Percentiles rank a stretch among this genome's conserved stretches.
These are phyloP conservation scores for Tryphoninae sp. DNA, from an alignment of 2,888 invertebrate genomes.

Conservation along the genomic window DNA sequence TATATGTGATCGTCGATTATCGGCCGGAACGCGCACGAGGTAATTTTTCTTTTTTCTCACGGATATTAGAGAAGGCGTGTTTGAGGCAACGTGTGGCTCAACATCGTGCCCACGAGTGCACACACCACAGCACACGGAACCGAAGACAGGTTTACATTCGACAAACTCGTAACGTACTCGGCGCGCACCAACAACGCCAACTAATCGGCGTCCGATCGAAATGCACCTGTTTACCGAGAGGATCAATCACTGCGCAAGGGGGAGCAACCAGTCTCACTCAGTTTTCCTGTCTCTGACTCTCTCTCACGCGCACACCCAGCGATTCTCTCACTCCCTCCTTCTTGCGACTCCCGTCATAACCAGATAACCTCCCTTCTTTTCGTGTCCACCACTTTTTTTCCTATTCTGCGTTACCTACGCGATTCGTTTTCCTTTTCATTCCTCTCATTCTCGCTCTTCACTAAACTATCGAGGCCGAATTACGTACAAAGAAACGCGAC, in stretches of 20 bases:
- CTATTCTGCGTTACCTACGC: background rate
- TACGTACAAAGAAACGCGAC: slow-evolving; percentile 2
- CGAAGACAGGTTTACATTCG: slow-evolving; percentile 26
- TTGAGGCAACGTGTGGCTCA: slow-evolving; percentile 12
- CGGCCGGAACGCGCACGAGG: slow-evolving; percentile 34
- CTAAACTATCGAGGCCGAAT: background rate
- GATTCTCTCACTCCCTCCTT: background rate
- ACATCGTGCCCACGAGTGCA: slow-evolving; percentile 21
- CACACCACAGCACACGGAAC: slow-evolving; percentile 5
- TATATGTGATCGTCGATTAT: slow-evolving; percentile 5
- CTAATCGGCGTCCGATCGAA: slow-evolving; percentile 68
- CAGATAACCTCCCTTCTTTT: slow-evolving; percentile 49
- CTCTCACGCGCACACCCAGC: background rate
- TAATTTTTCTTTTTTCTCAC: slow-evolving; percentile 16
- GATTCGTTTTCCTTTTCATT: background rate
- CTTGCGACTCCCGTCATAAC: slow-evolving; percentile 38
- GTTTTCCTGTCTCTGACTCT: slow-evolving; percentile 25
- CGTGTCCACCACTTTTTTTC: slow-evolving; percentile 1
- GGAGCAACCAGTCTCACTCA: slow-evolving; percentile 35
- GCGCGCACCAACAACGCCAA: slow-evolving; percentile 63
- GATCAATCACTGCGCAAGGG: slow-evolving; percentile 68
- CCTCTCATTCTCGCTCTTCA: background rate
- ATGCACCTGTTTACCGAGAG: slow-evolving; percentile 69
- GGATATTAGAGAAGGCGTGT: slow-evolving; percentile 40
- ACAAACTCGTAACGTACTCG: slow-evolving; percentile 29